These are phyloP conservation scores for Acromyrmex echinatior DNA, from an alignment of 1,140 invertebrate species.

Conservation along the genomic window DNA sequence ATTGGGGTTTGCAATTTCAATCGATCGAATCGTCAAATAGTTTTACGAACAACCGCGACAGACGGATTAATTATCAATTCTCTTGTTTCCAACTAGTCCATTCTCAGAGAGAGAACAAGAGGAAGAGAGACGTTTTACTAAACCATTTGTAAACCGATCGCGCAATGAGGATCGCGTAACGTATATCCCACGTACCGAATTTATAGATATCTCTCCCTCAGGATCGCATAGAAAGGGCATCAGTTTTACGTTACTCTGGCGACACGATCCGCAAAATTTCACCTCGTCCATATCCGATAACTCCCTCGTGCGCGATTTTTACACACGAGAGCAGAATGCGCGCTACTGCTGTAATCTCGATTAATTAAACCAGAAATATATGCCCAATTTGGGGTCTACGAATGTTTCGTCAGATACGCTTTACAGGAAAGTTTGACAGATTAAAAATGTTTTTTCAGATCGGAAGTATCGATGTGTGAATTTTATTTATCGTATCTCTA, in stretches of 20 bases:
- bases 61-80: constrained; percentile 58
- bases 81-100: not conserved
- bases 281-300: not conserved
- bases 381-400: not conserved
- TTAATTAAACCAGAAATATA: constrained; percentile 42
- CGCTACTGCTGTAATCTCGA: constrained; percentile 4
- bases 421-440: not conserved
- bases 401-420: not conserved
- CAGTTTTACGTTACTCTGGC: constrained; percentile 36
- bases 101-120: not conserved
- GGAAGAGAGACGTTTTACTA: constrained; percentile 9
- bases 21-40: constrained; percentile 12
- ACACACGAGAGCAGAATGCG: not conserved
- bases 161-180: constrained; percentile 19
- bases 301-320: constrained; percentile 49
- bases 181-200: constrained; percentile 32
- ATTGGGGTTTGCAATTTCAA: constrained; percentile 16
- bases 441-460: not conserved
- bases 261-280: constrained; percentile 34
- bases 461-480: not conserved
- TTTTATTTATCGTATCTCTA: not conserved
- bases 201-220: constrained; percentile 45
- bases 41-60: constrained; percentile 15
- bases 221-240: not conserved
- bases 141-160: constrained; percentile 37